Percentiles rank a stretch among this genome's conserved stretches.
These are phyloP conservation scores for Azemiops feae DNA, from an alignment of 2,113 vertebrate genomes.

Conservation along the genomic window DNA sequence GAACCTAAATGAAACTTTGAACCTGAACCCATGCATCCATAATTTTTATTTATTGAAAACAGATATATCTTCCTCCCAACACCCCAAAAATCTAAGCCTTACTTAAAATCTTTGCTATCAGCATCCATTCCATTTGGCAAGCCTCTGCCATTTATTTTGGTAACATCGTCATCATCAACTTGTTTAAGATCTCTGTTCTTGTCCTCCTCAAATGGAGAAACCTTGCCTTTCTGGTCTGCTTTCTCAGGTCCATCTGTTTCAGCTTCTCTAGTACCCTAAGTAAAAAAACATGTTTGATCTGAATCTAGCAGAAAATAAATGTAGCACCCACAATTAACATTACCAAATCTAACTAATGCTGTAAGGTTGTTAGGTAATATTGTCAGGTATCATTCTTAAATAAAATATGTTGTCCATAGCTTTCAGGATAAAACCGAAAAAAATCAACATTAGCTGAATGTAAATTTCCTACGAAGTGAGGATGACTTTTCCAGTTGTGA, in stretches of 20 bases:
- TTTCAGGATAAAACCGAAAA: conserved; percentile 69
- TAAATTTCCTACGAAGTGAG: background rate
- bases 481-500: background rate
- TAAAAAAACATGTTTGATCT: conserved; percentile 76
- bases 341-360: conserved; percentile 60
- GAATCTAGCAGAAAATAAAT: conserved; percentile 70
- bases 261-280: conserved; percentile 88
- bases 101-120: conserved; percentile 99
- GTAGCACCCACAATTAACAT: conserved; percentile 62
- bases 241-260: conserved; percentile 93
- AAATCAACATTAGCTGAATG: conserved; percentile 72
- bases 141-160: conserved; percentile 92
- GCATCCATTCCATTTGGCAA: conserved; percentile 96
- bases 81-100: conserved; percentile 75
- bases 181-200: conserved; percentile 92
- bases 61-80: conserved; percentile 50
- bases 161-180: conserved; percentile 84
- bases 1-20: conserved; percentile 38
- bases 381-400: conserved; percentile 58
- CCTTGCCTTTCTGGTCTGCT: conserved; percentile 88
- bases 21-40: conserved; percentile 61
- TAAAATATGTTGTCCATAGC: conserved; percentile 61
- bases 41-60: conserved; percentile 60
- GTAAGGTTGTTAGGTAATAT: conserved; percentile 35
- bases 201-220: conserved; percentile 94